Base-by-base conservation (phyloP, 2,888 invertebrate species). In the Latrodectus hesperus region DNA sequence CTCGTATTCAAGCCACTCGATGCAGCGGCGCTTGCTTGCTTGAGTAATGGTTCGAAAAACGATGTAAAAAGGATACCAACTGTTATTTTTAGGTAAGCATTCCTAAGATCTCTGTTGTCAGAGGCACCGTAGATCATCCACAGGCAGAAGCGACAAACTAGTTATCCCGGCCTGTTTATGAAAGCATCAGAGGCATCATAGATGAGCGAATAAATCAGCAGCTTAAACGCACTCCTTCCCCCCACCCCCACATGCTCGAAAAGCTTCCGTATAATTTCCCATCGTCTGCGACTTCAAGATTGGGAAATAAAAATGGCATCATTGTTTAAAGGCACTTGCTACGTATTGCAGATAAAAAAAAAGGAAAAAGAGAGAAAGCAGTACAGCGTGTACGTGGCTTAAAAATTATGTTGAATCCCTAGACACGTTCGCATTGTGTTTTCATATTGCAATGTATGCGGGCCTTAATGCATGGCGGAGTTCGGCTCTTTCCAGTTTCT, bases 131-230 rank as follows among this genome's bases (percentile, higher is more conserved):
- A 38, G 38, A 38, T 38, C 60, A 60, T 11, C 12, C 10, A 16
- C 14, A 14, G 10, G 12, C 12, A 60, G 60, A 60, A 60, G 60
- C 60, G n/a, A 38, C 38, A 38, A 38, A 38, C 38, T 38, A 38
- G 38, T 38, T 38, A 38, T 38, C 38, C 38, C 60, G 12, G 60
- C 60, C 60, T 60, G 60, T 60, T 60, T 60, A 60, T 60, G n/a
- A 60, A 60, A 16, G n/a, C 60, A 12, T 16, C 60, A 60, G 60
- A 9, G n/a, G n/a, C 60, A 9, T n/a, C 60, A 60, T 16, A 12
- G 60, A 60, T 60, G 60, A n/a, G 60, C 60, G n/a, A 60, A 60
- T 60, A 60, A 60, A 60, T 60, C 60, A 60, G 60, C n/a, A 12
- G 60, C n/a, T 60, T 16, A 60, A 60, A 16, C 6, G 14, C 12